A percentile compares a stretch with the other conserved stretches of the same genome.
These are phyloP conservation scores for Iphiclides podalirius DNA, from an alignment of 2,888 invertebrate species.

Conservation along the genomic window DNA sequence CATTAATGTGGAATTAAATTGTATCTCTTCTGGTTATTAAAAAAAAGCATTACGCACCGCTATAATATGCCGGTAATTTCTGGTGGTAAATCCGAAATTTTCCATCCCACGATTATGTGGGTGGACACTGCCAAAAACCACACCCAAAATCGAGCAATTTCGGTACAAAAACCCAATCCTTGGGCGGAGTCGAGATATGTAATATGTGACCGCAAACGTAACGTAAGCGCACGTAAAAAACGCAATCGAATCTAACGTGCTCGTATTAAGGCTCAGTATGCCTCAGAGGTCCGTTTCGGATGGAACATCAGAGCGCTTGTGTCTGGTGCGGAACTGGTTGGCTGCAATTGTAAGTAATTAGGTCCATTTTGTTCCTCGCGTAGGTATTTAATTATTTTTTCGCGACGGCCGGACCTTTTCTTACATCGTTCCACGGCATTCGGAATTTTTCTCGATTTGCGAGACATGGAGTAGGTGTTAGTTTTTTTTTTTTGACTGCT, in stretches of 20 bases:
- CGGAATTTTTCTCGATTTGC: conserved; percentile 13
- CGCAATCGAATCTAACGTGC: not conserved
- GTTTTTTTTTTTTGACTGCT: not conserved
- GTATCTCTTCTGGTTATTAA: conserved; percentile 23
- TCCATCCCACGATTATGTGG: conserved; percentile 24
- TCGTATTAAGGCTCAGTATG: conserved; percentile 6
- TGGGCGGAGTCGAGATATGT: conserved; percentile 27
- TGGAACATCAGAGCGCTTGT: conserved; percentile 8
- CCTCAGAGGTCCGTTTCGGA: conserved; percentile 6
- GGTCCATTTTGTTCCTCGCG: conserved; percentile 44
- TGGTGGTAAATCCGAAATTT: conserved; percentile 22
- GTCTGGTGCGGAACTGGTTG: conserved; percentile 23
- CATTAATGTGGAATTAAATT: conserved; percentile 19
- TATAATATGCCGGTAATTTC: conserved; percentile 22
- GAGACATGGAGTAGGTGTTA: conserved; percentile 8
- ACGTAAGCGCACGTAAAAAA: not conserved
- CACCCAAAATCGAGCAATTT: conserved; percentile 26
- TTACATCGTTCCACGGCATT: conserved; percentile 19
- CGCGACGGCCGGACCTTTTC: conserved; percentile 17
- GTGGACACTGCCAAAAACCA: conserved; percentile 23
- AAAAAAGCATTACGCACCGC: conserved; percentile 17
- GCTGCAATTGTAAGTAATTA: conserved; percentile 45
- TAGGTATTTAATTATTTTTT: conserved; percentile 46
- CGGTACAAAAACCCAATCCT: conserved; percentile 24
- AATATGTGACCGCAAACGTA: conserved; percentile 24